Evolutionary conservation across 2,113 vertebrate species (phyloP), one percentile per base, ranked within the genome.

Genomic region (Lampris megalopsis): DNA sequence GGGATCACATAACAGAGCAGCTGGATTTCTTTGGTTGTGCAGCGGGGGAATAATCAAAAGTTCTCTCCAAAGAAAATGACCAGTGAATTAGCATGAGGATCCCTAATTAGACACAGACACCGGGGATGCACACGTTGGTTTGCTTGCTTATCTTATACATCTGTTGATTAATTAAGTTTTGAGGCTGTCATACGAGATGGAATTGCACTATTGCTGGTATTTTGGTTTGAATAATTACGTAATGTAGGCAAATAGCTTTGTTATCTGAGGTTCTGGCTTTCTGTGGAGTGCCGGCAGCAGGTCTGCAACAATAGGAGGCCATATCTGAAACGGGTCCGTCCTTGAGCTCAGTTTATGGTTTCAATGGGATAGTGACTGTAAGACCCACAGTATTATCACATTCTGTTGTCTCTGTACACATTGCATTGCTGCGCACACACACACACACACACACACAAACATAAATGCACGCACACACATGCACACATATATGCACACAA

Each of bases 21-120:
- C 93, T 93, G 92, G 92, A 94, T 94, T 90, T 91, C 90, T 92
- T 92, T 93, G 89, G 92, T 91, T 89, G 88, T 85, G 89, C 89
- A 86, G 84, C 63, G 24, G 89, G 88, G 88, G 93, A 91, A 94
- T 94, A 92, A 94, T 94, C 93, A 91, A 89, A 90, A 90, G 82
- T 91, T 84, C 86, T 88, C 75, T 77, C 89, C 64, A 83, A 89
- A 88, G 89, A 92, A 86, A 92, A 80, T 91, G 87, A 88, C 83
- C 81, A 87, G 83, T 81, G 86, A 89, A 91, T 88, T 91, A 90
- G 79, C 77, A 81, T 83, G 66, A 84, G 83, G 88, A 79, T 75
- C 72, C 85, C 81, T 63, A 83, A 90, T 86, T 85, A 78, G 90
- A 86, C 74, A 80, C 71, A 75, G 79, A 85, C 81, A 81, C 78